These are phyloP conservation scores for Apis cerana DNA, from an alignment of 1,140 invertebrate species.

Conservation along the genomic window DNA sequence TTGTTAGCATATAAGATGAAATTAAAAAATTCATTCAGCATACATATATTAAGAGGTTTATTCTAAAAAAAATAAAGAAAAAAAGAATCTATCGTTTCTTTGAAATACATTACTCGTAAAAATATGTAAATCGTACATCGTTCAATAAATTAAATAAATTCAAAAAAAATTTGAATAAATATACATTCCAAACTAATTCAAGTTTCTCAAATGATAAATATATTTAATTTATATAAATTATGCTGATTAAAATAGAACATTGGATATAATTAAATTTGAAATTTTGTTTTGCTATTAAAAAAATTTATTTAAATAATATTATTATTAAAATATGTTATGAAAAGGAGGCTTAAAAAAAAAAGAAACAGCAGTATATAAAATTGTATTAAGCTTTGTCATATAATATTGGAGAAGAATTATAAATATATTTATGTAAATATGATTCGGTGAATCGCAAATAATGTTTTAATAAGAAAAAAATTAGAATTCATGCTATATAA, in stretches of 20 bases:
- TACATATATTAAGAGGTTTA: not conserved
- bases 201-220: not conserved
- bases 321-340: not conserved
- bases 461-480: not conserved
- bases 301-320: conserved; percentile 7
- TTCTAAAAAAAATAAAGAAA: not conserved
- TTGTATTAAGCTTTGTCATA: not conserved
- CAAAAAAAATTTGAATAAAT: conserved; percentile 14
- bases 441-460: not conserved
- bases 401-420: conserved; percentile 10
- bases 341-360: not conserved
- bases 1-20: conserved; percentile 10
- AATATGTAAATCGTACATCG: not conserved
- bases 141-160: conserved; percentile 9
- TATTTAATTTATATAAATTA: conserved; percentile 5
- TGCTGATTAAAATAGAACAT: not conserved
- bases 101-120: not conserved
- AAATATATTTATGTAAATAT: not conserved
- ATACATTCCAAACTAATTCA: conserved; percentile 36
- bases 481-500: not conserved
- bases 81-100: not conserved
- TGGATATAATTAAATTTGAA: not conserved
- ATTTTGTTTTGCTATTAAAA: conserved; percentile 26
- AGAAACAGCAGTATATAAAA: not conserved
- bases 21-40: not conserved